A percentile compares a stretch with the other conserved stretches of the same genome.
These are phyloP conservation scores for Desoria tigrina DNA, from an alignment of 2,888 invertebrate species.

Conservation along the genomic window DNA sequence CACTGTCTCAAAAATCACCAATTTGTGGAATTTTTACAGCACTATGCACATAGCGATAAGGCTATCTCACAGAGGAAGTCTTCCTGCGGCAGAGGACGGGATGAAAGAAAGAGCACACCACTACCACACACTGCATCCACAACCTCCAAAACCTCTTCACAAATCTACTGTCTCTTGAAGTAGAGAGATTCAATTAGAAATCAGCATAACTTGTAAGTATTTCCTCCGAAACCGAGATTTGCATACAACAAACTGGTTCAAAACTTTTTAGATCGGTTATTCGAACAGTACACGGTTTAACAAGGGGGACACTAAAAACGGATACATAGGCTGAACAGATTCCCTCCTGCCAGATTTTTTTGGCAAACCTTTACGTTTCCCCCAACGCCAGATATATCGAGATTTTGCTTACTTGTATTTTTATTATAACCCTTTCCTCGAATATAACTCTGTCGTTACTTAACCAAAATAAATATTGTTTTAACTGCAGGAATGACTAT, in stretches of 20 bases:
- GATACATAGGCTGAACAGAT: neutral
- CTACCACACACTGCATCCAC: neutral
- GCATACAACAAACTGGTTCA: neutral
- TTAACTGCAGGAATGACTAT: too few species aligned
- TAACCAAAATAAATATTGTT: too few species aligned
- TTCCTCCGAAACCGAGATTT: neutral
- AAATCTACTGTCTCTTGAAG: neutral
- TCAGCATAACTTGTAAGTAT: neutral
- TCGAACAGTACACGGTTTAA: neutral
- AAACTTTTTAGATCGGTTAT: neutral
- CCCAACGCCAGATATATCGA: too few species aligned
- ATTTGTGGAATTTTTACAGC: neutral
- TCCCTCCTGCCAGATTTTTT: neutral
- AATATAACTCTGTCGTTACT: too few species aligned
- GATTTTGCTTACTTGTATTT: too few species aligned
- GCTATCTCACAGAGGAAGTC: neutral
- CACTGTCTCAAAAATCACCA: neutral
- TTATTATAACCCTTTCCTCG: too few species aligned
- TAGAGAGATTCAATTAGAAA: neutral
- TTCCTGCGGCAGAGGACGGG: neutral
- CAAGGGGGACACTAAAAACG: neutral
- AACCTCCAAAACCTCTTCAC: neutral
- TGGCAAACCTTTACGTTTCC: neutral
- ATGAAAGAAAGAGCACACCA: neutral
- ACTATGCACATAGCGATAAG: neutral